Evolutionary conservation across 2,797 vertebrate species (phyloP).

Genomic region (Enteromius thamalakanensis): DNA sequence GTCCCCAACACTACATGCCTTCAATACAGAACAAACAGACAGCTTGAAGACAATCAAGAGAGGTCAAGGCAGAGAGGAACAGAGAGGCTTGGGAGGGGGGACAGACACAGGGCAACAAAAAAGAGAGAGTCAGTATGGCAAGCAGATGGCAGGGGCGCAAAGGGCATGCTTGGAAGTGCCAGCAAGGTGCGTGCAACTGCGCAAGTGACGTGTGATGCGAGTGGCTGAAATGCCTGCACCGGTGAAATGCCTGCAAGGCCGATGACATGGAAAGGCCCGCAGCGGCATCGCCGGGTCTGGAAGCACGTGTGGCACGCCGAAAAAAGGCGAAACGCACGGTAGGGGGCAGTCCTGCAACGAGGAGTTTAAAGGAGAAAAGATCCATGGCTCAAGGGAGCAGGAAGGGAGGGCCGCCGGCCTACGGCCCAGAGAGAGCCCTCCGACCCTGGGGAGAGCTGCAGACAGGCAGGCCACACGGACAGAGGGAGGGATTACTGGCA

Average conservation of each 20-base stretch:
- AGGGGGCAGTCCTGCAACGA: conserved; percentile 65
- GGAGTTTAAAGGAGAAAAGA: conserved; percentile 64
- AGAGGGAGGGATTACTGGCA: conserved; percentile 93
- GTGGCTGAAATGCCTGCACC: conserved; percentile 30
- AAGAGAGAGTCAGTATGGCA: conserved; percentile 53
- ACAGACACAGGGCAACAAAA: conserved; percentile 50
- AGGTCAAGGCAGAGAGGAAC: conserved; percentile 11
- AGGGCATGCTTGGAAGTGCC: conserved; percentile 56
- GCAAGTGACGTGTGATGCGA: conserved; percentile 20
- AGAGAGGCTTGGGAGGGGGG: conserved; percentile 14
- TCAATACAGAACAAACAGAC: not conserved
- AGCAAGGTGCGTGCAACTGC: conserved; percentile 44
- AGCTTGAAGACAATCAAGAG: not conserved
- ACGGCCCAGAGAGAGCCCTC: conserved; percentile 71
- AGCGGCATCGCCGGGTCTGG: not conserved
- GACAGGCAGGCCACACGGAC: conserved; percentile 84
- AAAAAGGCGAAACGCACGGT: conserved; percentile 57
- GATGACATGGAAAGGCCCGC: not conserved
- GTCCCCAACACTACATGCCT: conserved; percentile 11
- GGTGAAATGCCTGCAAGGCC: not conserved
- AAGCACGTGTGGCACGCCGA: conserved; percentile 49
- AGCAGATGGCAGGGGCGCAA: conserved; percentile 59
- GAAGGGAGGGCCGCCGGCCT: conserved; percentile 67
- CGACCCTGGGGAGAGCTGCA: conserved; percentile 77
- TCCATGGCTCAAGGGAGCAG: conserved; percentile 70